Base-by-base conservation (phyloP, 2,888 invertebrate species). In the Amphipoea lucens region DNA sequence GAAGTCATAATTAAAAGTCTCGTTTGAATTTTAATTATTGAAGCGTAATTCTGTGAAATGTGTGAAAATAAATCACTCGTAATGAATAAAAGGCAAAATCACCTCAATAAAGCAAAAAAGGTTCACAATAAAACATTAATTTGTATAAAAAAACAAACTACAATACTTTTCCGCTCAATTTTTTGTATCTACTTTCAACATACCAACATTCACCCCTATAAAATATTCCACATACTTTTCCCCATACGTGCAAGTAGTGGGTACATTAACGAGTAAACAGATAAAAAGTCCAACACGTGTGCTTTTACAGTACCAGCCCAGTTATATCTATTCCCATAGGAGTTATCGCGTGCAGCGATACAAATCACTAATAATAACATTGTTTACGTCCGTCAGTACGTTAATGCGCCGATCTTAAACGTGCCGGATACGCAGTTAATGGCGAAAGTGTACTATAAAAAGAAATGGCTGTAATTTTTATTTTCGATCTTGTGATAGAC, bases 221-320 rank as follows among this genome's bases (percentile, higher is more conserved):
- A 81, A 78, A 77, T 78, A 83, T 87, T 79, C 79, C 60, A 77
- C 79, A 82, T 76, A 68, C 70, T 78, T 83, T 73, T 54, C 65
- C 78, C 78, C 80, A 72, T 70, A 79, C 65, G 66, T 57, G 75
- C 74, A 76, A 82, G 70, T 74, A 76, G 85, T 80, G 67, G 78
- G 45, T 73, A 78, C 65, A 83, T 40, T 78, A 76, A 82, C 81
- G 72, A 86, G 86, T 83, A 87, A 87, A 89, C 84, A 91, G 89
- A 91, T 91, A 90, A 90, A 90, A 89, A 85, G 72, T 79, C 78
- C 65, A 76, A 89, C 93, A 93, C 93, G 93, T 93, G 92, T 82
- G 87, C 75, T 79, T 77, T 83, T 87, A 82, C 85, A 86, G 87
- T 89, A 88, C 88, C 87, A 90, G 87, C 85, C 89, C 87, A 87